Conservation (phyloP, 2,113 vertebrate species). For the Tragulus kanchil region DNA sequence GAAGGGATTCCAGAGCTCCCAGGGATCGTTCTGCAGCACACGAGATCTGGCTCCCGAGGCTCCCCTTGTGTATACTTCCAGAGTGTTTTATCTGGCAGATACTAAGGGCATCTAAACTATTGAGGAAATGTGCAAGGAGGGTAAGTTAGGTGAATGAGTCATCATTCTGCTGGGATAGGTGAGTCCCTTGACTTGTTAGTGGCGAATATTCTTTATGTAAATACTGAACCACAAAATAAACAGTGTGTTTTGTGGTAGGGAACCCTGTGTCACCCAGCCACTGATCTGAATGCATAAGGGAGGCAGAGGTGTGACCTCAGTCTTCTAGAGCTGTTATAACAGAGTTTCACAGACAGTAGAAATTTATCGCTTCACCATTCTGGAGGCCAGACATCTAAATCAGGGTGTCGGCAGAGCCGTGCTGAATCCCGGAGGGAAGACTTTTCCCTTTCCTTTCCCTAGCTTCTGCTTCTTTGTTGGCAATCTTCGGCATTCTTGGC, state of each 20-base stretch:
- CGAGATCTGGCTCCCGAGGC: neutral
- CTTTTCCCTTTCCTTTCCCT: neutral
- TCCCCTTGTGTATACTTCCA: neutral
- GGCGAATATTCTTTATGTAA: neutral
- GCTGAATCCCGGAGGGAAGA: neutral
- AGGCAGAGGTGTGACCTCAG: neutral
- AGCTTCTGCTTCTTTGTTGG: neutral
- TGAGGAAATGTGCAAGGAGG: neutral
- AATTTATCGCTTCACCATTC: neutral
- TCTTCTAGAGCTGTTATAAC: neutral
- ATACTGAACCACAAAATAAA: neutral
- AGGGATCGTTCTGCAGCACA: neutral
- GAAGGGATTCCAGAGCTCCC: constrained; percentile 47
- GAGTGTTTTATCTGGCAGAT: constrained; percentile 27
- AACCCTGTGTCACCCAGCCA: neutral
- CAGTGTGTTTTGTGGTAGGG: neutral
- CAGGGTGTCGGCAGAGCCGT: neutral
- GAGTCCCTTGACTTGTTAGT: neutral
- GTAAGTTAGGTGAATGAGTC: neutral
- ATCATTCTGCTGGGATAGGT: neutral
- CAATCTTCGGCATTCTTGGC: neutral
- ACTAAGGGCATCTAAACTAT: constrained; percentile 52
- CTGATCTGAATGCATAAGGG: neutral
- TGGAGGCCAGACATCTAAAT: neutral
- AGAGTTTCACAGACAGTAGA: neutral